Percentiles rank a stretch among this genome's conserved stretches.
Evolutionary conservation across 1,140 invertebrate genomes (phyloP).

Genomic region (Pantala flavescens): DNA sequence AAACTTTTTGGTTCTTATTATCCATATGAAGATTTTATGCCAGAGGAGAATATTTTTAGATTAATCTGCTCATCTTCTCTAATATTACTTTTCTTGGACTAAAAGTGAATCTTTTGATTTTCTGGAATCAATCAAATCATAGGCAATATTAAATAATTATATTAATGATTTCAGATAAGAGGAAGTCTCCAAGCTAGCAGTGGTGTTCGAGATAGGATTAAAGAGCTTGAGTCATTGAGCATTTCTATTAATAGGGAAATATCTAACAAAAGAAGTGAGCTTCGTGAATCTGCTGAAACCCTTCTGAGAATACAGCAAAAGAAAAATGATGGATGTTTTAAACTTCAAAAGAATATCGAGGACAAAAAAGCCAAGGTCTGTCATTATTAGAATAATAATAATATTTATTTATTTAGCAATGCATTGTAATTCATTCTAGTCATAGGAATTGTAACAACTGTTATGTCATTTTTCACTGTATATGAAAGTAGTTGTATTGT

Average conservation of each 20-base stretch:
- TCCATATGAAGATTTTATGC: too few relatives aligned
- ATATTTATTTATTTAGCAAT: too few relatives aligned
- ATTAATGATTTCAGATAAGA: neutral
- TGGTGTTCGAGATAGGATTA: neutral
- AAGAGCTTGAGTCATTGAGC: neutral
- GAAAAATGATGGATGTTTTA: constrained; percentile 21
- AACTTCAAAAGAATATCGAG: constrained; percentile 19
- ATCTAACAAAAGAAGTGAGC: neutral
- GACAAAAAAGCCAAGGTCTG: constrained; percentile 16
- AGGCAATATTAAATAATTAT: neutral
- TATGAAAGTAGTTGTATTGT: too few relatives aligned
- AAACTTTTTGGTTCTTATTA: too few relatives aligned
- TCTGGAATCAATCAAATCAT: neutral
- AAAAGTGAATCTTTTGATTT: neutral
- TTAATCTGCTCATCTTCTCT: too few relatives aligned
- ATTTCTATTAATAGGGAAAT: neutral
- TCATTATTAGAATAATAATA: too few relatives aligned
- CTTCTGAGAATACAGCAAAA: constrained; percentile 31
- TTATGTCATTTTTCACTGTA: too few relatives aligned
- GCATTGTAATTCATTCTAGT: too few relatives aligned
- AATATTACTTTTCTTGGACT: too few relatives aligned
- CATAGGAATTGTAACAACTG: too few relatives aligned
- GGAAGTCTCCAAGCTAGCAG: neutral
- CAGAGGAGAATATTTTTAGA: too few relatives aligned
- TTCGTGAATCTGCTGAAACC: constrained; percentile 20